Percentiles rank a stretch among this genome's conserved stretches.
Evolutionary conservation across 2,113 vertebrate genomes (phyloP).

Genomic region (Pelmatolapia mariae): DNA sequence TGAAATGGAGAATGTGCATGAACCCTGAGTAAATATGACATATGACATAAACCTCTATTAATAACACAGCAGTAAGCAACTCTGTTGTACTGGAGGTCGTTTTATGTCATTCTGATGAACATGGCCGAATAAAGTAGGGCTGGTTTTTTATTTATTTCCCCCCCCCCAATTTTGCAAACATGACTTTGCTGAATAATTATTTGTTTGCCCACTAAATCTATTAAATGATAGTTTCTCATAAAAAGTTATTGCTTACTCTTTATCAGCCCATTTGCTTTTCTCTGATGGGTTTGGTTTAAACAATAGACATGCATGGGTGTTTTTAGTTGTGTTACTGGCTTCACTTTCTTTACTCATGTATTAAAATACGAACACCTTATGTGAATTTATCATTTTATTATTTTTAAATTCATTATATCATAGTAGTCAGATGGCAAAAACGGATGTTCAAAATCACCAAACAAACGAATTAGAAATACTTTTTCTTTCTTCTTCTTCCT

Average conservation of each 20-base stretch:
- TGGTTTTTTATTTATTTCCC: rapidly evolving
- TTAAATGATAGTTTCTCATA: neutral
- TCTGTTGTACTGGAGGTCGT: neutral
- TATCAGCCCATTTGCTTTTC: neutral
- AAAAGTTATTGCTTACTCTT: neutral
- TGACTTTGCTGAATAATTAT: neutral
- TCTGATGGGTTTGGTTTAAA: neutral
- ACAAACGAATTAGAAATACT: neutral
- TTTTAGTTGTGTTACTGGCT: neutral
- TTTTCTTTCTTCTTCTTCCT: neutral
- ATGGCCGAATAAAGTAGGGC: neutral
- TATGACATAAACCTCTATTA: neutral
- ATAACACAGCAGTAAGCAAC: neutral
- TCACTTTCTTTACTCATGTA: neutral
- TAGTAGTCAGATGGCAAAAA: neutral
- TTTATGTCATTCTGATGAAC: neutral
- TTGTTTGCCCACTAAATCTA: neutral
- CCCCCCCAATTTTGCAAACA: neutral
- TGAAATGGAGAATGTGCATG: neutral
- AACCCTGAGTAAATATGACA: neutral
- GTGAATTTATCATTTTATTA: neutral
- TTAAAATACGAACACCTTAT: neutral
- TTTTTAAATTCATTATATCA: neutral
- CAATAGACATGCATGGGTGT: neutral
- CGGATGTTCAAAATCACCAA: neutral